Evolutionary conservation across 2,797 vertebrate species (phyloP), one percentile per base, ranked within the genome.

Genomic region (Eidolon dupreanum): DNA sequence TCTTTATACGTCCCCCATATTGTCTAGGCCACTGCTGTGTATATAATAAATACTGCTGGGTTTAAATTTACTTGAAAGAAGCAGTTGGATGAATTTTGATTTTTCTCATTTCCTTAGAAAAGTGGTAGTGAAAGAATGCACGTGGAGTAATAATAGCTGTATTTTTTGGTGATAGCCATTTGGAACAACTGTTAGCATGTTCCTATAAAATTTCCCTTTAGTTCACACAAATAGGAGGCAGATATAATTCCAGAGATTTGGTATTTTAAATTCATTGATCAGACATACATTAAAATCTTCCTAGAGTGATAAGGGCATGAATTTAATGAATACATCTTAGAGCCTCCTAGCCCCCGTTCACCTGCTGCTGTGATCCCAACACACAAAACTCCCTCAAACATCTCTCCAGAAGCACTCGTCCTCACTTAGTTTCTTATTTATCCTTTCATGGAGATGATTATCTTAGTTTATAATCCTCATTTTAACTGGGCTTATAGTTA

Each of bases 21-120:
- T 41, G 22, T 57, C 22, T 36, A 77, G 51, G 11, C n/a, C 24
- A 36, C 22, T 3, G 5, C 49, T 63, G 7, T 57, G 22, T 84
- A 49, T 17, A 59, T 77, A 68, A 73, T 41, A 74, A 84, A 66
- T 75, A 22, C 26, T 55, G 8, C 5, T 85, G 31, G 49, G 38
- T 41, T 55, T 92, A 90, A 71, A 43, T 78, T 65, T 74, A 51
- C 49, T 74, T 84, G 63, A 61, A 92, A 59, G 49, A 68, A 78
- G 46, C 16, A 95, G 65, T 74, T 43, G 19, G n/a, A 13, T 89
- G 20, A 26, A 84, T 63, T 83, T 87, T 77, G 46, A 66, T 66
- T 83, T 31, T 94, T 78, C 55, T 82, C 16, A 53, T 88, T 59
- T 93, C 61, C 84, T 81, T 73, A 55, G 68, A 78, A 95, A 91